These are phyloP conservation scores for Oostethus manadensis DNA, from an alignment of 2,113 vertebrate species.

Conservation along the genomic window DNA sequence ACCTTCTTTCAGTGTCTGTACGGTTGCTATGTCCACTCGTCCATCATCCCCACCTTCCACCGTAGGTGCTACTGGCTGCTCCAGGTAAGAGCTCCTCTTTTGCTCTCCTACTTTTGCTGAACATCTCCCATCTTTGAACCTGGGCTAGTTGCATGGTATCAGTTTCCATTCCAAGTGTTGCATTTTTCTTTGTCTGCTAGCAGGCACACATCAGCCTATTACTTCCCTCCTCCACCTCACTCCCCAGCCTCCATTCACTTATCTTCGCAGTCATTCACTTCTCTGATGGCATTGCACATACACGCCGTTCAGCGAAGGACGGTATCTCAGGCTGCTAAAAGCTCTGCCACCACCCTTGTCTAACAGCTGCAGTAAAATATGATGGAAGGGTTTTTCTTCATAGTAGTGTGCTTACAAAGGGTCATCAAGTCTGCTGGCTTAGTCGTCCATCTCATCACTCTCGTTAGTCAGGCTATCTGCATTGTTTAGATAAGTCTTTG, in stretches of 20 bases:
- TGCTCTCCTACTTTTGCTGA: slow-evolving; percentile 10
- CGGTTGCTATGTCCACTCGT: slow-evolving; percentile 98
- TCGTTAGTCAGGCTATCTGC: slow-evolving; percentile 51
- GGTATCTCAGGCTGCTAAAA: slow-evolving; percentile 66
- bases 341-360: slow-evolving; percentile 63
- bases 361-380: slow-evolving; percentile 66
- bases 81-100: slow-evolving; percentile 81
- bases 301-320: slow-evolving; percentile 47
- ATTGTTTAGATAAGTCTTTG: background rate
- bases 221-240: slow-evolving; percentile 25
- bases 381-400: slow-evolving; percentile 61
- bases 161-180: slow-evolving; percentile 58
- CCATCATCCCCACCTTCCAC: slow-evolving; percentile 99
- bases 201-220: slow-evolving; percentile 54
- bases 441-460: slow-evolving; percentile 64
- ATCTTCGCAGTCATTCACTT: slow-evolving; percentile 60
- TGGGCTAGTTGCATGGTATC: slow-evolving; percentile 51
- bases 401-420: slow-evolving; percentile 62
- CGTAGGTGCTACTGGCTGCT: slow-evolving; percentile 99
- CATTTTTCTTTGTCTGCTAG: slow-evolving; percentile 56
- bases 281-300: slow-evolving; percentile 62
- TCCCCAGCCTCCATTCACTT: slow-evolving; percentile 54
- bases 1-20: slow-evolving; percentile 86
- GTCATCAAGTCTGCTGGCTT: slow-evolving; percentile 56
- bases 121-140: slow-evolving; percentile 12